Base-by-base conservation (phyloP, 2,888 invertebrate genomes). In the Leptopterna dolabrata region DNA sequence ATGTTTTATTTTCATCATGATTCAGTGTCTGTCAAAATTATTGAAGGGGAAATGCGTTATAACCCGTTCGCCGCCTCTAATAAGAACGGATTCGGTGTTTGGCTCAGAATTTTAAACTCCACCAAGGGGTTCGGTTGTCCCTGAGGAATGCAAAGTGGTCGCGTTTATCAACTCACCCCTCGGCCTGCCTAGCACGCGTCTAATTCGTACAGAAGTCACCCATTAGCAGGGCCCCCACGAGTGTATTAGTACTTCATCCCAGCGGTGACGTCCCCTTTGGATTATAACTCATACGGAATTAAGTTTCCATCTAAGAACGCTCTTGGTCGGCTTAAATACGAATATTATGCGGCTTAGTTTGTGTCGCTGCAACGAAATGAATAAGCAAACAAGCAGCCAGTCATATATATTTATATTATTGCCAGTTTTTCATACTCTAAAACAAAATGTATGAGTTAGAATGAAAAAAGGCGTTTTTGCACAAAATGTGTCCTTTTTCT, bases 141-240 rank as follows among this genome's bases (percentile, higher is more conserved):
- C 63, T 0, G n/a, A 19, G 63, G 63, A 63, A 24, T 63, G 63
- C 63, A 24, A 63, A 63, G 63, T 63, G 63, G 63, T 27, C 19
- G 63, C 63, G 63, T 63, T 63, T 27, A 63, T 63, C 63, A 63
- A 63, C 63, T 27, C 7, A 24, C 51, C 51, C 51, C n/a, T n/a
- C 16, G 14, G 51, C 51, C 51, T n/a, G 0, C 6, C 51, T 51
- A 14, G 51, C 51, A 51, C 51, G 51, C 63, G 24, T 19, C 63
- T 63, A 63, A 63, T 63, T 63, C 63, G 63, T 63, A 63, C 63
- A 63, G 63, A 63, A 63, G 63, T 63, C 63, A 63, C 63, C 63
- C 63, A 63, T 63, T 63, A 63, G 63, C 63, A 19, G 63, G 24
- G 3, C 11, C 24, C 63, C 63, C 63, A 19, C 63, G 47, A 47